Conservation (phyloP, 2,113 vertebrate species). For the Lepus timidus region DNA sequence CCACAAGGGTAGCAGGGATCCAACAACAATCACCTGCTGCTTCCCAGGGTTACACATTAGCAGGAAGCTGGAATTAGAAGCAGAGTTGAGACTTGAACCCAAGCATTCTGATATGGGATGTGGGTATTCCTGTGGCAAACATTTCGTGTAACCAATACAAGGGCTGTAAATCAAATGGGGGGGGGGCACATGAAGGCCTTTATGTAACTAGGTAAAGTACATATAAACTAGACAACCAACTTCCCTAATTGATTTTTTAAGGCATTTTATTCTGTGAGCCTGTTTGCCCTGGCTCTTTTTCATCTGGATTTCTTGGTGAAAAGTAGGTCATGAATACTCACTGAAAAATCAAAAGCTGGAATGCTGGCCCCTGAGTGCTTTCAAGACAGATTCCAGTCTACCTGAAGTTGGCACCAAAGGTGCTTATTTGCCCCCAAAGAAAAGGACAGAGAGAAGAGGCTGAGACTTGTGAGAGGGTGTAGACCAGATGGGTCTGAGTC, state of each 20-base stretch:
- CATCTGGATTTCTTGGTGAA: constrained; percentile 56
- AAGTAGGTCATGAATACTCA: constrained; percentile 56
- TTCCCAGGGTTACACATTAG: too few species aligned
- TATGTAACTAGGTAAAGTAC: constrained; percentile 40
- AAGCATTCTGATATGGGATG: too few species aligned
- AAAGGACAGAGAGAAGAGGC: neutral
- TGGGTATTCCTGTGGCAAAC: too few species aligned
- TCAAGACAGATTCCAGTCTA: constrained; percentile 25
- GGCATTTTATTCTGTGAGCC: constrained; percentile 31
- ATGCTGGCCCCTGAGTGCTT: neutral
- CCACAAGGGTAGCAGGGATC: too few species aligned
- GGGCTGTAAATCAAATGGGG: constrained; percentile 46
- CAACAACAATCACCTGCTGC: too few species aligned
- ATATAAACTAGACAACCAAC: constrained; percentile 34
- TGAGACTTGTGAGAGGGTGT: neutral
- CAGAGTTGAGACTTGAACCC: too few species aligned
- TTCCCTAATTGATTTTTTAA: constrained; percentile 66
- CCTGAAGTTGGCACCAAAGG: neutral
- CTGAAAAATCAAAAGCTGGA: constrained; percentile 46
- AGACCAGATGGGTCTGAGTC: constrained; percentile 33
- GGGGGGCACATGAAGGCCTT: neutral
- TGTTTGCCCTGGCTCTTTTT: constrained; percentile 61
- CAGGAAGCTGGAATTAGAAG: too few species aligned
- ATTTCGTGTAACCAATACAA: constrained; percentile 1
- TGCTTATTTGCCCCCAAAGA: constrained; percentile 3